Base-by-base conservation (phyloP, 1,140 invertebrate species). In the Orchestia grillus region DNA sequence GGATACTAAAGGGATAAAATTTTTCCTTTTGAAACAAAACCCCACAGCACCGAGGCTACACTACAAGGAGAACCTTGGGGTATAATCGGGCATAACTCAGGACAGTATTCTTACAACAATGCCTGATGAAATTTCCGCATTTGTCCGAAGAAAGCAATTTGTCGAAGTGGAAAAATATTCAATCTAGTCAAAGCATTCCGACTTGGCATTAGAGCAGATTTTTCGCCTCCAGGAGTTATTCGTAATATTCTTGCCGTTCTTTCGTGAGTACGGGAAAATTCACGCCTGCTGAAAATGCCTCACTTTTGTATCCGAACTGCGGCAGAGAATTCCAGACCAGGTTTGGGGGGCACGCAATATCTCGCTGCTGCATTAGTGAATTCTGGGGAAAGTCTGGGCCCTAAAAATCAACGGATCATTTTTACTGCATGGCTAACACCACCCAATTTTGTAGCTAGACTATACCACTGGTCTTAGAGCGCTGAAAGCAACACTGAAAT, bases 351-450 rank as follows among this genome's bases (percentile, higher is more conserved):
- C 92, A 94, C 44, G 92, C 92, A 94, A 47, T 94, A 42, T 94
- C 92, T 47, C 92, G 92, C 44, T 45, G 44, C 36, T 47, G 92
- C 92, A 94, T 94, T 94, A 94, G 92, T 47, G 44, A 94, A 94
- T 94, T 94, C 92, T 94, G 92, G 16, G 92, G 92, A 94, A 94
- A 47, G 92, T 47, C 11, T 42, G 44, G 36, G 92, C 6, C 8
- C 41, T 19, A 94, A 47, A 94, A 94, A 94, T 94, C 43, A 94
- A 0, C 92, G 92, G 36, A 44, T 90, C 44, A 94, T 94, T 94
- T 94, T 94, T 94, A 45, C 41, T 45, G 92, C 92, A 94, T 94
- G 41, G 92, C 43, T 94, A 94, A 94, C 92, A 94, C 44, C 15
- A n/a, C 44, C 43, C 41, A 41, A 90, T 90, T 42, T 44, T 44